Evolutionary conservation across 2,113 vertebrate species (phyloP).

Genomic region (Platysteira castanea): DNA sequence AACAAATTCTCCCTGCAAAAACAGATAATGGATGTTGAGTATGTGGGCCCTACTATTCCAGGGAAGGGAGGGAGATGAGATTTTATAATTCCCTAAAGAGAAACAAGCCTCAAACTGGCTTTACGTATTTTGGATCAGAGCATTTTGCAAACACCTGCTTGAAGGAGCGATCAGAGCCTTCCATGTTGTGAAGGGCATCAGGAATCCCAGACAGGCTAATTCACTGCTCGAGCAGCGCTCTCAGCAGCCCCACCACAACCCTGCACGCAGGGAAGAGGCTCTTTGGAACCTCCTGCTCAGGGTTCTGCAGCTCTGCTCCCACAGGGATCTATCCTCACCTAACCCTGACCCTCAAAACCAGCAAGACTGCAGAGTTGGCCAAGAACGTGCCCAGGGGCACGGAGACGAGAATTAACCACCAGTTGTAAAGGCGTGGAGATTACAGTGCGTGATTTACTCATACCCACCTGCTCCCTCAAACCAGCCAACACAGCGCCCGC

Average conservation of each 20-base stretch:
- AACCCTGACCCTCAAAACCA: conserved; percentile 38
- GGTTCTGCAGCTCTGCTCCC: not conserved
- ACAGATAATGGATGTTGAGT: not conserved
- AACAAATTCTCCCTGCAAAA: not conserved
- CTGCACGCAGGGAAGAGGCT: accelerated
- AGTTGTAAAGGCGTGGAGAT: not conserved
- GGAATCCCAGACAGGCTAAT: not conserved
- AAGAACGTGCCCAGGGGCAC: not conserved
- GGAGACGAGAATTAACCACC: not conserved
- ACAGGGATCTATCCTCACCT: not conserved
- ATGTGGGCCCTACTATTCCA: accelerated
- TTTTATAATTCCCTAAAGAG: not conserved
- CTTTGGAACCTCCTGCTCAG: not conserved
- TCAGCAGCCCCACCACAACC: accelerated
- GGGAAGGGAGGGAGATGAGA: not conserved
- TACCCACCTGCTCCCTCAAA: not conserved
- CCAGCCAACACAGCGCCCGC: accelerated
- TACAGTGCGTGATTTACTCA: not conserved
- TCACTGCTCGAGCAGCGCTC: accelerated
- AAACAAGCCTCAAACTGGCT: not conserved
- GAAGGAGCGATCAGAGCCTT: not conserved
- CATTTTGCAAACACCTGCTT: not conserved
- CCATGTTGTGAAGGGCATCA: accelerated
- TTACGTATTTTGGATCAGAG: not conserved
- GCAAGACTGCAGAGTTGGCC: not conserved